Evolutionary conservation across 2,797 vertebrate species (phyloP).

Genomic region (Heterohyrax brucei): DNA sequence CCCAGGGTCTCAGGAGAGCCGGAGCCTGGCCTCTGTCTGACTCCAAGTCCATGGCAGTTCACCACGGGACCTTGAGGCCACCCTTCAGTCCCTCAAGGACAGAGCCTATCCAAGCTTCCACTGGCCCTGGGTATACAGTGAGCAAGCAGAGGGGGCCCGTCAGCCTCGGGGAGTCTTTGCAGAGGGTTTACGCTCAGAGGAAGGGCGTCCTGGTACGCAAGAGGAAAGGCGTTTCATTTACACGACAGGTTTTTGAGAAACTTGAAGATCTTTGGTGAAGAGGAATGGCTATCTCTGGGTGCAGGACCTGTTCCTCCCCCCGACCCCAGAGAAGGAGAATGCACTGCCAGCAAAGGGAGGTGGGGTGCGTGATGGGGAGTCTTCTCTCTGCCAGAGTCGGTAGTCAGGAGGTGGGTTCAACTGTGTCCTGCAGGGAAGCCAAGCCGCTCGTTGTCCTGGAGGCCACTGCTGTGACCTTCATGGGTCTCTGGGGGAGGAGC

Average conservation of each 20-base stretch:
- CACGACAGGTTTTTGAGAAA: background rate
- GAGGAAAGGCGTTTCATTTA: background rate
- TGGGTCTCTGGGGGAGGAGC: background rate
- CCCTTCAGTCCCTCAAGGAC: background rate
- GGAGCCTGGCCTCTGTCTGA: rapidly evolving
- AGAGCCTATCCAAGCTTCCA: rapidly evolving
- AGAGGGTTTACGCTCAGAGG: rapidly evolving
- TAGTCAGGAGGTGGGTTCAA: background rate
- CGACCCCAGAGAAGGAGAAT: background rate
- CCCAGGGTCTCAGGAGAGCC: no score
- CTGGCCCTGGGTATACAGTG: rapidly evolving
- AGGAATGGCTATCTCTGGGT: rapidly evolving
- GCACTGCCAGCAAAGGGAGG: no score
- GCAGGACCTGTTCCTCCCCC: background rate
- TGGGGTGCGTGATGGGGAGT: background rate
- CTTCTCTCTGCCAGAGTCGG: background rate
- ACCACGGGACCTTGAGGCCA: background rate
- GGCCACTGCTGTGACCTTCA: rapidly evolving
- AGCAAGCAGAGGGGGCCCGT: rapidly evolving
- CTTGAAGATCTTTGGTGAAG: rapidly evolving
- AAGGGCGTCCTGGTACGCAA: rapidly evolving
- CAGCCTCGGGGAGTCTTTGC: rapidly evolving
- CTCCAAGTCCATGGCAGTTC: background rate
- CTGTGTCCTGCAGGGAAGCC: background rate
- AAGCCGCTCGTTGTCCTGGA: rapidly evolving